Conservation (phyloP, 2,888 invertebrate species). For the Therioaphis trifolii region DNA sequence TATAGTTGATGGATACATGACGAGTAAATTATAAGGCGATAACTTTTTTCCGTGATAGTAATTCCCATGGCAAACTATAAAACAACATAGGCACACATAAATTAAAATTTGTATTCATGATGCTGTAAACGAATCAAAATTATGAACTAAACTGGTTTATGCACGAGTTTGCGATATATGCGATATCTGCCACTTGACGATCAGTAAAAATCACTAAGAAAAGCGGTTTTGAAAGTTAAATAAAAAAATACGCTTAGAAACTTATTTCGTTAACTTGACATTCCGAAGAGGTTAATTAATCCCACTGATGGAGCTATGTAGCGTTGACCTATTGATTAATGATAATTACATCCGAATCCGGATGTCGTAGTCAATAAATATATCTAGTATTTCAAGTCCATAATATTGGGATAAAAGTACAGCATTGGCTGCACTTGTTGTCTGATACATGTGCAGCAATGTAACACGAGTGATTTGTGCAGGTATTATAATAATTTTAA, state of each 20-base stretch:
- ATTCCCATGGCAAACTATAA: constrained; percentile 5
- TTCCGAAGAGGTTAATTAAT: background rate
- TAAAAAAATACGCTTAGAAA: background rate
- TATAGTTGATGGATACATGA: no score
- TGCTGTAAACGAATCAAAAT: background rate
- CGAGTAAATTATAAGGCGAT: background rate
- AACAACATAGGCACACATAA: constrained; percentile 5
- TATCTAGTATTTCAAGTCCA: no score
- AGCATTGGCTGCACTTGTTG: no score
- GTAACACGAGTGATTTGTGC: no score
- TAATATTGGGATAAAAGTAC: no score
- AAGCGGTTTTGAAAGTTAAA: background rate
- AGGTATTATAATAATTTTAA: no score
- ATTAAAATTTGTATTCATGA: background rate
- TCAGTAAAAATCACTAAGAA: background rate
- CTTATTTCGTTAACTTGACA: background rate
- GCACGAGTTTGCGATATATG: background rate
- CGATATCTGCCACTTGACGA: background rate
- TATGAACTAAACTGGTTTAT: background rate
- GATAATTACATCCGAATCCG: no score
- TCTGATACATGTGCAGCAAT: no score
- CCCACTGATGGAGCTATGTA: no score
- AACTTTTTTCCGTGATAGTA: background rate
- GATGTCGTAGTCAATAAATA: no score
- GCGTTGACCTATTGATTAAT: no score